Conservation (phyloP, 2,888 invertebrate genomes). For the Palloptera scutellata region DNA sequence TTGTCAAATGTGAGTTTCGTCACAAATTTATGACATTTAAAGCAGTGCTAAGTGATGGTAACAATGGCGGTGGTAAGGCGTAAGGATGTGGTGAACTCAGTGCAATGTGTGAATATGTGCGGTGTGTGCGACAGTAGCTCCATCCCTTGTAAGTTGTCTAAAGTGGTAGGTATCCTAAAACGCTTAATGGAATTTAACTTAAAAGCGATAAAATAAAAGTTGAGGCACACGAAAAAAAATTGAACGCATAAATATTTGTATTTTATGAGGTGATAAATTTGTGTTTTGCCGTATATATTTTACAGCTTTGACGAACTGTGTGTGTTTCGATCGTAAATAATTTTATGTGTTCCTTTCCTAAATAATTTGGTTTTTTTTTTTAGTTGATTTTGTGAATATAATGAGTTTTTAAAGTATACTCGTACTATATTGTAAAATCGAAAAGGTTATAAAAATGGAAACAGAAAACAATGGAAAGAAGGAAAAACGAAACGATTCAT, state of each 20-base stretch:
- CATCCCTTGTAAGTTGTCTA: neutral
- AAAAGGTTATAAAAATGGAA: slow-evolving; percentile 15
- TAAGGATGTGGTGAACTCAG: no score
- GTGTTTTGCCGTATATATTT: neutral
- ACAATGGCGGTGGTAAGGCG: neutral
- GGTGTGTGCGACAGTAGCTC: no score
- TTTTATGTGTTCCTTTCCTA: slow-evolving; percentile 13
- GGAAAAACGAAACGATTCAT: neutral
- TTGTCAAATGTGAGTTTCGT: slow-evolving; percentile 34
- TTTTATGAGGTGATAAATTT: slow-evolving; percentile 36
- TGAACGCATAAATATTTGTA: slow-evolving; percentile 17
- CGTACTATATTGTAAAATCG: slow-evolving; percentile 13
- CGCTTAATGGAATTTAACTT: slow-evolving; percentile 19
- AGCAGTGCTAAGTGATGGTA: neutral
- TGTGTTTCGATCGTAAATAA: slow-evolving; percentile 26
- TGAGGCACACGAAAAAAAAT: slow-evolving; percentile 4
- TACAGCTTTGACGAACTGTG: slow-evolving; percentile 23
- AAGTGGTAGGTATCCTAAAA: slow-evolving; percentile 22
- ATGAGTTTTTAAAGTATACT: slow-evolving; percentile 19
- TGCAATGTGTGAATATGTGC: no score
- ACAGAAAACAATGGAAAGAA: neutral
- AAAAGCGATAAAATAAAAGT: slow-evolving; percentile 25
- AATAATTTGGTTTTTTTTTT: neutral
- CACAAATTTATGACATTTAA: slow-evolving; percentile 30
- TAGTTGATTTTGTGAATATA: neutral